Base-by-base conservation (phyloP, 2,888 invertebrate genomes). In the Trachelus iudaicus region DNA sequence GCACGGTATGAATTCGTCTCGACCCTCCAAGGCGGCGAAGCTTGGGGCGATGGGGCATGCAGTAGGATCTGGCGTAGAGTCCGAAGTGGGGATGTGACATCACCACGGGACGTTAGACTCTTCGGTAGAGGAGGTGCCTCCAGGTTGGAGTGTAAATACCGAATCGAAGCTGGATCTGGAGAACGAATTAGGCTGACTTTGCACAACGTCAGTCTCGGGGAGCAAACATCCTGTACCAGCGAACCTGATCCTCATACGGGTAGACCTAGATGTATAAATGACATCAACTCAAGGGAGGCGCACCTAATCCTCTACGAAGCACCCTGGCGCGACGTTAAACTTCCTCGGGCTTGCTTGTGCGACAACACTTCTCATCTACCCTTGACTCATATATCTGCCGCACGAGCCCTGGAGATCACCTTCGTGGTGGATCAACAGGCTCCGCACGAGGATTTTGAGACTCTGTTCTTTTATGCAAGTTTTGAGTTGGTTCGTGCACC, bases 121-220 rank as follows among this genome's bases (percentile, higher is more conserved):
- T 97, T 95, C 89, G 97, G 97, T 0, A 93, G 97, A 73, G 97
- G 97, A 0, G 97, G 97, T 9, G 95, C 96, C 56, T 94, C 93
- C 81, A 95, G 95, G 82, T 91, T 97, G 77, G 95, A 96, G 78
- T 97, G 97, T 90, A 93, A 95, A 77, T 97, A 96, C 90, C 94
- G 97, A 79, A 93, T 97, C 83, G 95, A 95, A 89, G 95, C 95
- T 0, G 94, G 93, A 30, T 92, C 93, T 0, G 94, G 94, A 35
- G 95, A 95, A 85, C 93, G 95, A 75, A 94, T 96, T 9, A 92
- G 94, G 31, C 91, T 96, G 13, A 94, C 94, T 4, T 89, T 96
- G 79, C 94, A 94, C 86, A 95, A 95, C 87, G 95, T 96, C 4
- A 94, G 96, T 33, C 95, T 97, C 84, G 96, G 97, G 6, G 93